phyloP scores from a whole-genome alignment of 2,888 invertebrate species.

The Eurytoma adleriae region DNA sequence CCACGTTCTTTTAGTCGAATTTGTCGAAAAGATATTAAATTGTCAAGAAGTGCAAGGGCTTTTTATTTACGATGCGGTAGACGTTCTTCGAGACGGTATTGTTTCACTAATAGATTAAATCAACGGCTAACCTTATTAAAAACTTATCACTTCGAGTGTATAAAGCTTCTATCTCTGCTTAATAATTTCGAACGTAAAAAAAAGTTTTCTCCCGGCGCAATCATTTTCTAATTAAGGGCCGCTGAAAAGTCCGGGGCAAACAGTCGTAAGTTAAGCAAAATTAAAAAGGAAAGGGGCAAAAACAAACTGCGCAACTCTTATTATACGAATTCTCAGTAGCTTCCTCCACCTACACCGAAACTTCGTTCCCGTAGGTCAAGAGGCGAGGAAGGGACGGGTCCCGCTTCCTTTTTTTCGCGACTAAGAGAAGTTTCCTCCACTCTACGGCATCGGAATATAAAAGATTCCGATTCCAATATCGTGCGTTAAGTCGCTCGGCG shows the following conservation, averaged over 20 bases:
- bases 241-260: slow-evolving; percentile 22
- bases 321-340: slow-evolving; percentile 45
- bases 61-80: no score
- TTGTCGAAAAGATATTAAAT: no score
- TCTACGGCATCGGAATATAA: slow-evolving; percentile 54
- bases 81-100: no score
- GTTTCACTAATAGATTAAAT: no score
- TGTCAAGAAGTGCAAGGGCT: no score
- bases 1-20: no score
- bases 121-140: no score
- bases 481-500: slow-evolving; percentile 56
- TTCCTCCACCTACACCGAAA: slow-evolving; percentile 3
- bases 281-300: slow-evolving; percentile 34
- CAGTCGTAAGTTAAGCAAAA: slow-evolving; percentile 31
- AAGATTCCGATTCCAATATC: slow-evolving; percentile 61
- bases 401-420: slow-evolving; percentile 8
- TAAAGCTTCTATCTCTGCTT: no score
- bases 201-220: not conserved
- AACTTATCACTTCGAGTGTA: no score
- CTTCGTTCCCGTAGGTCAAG: slow-evolving; percentile 9
- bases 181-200: no score
- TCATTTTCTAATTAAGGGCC: not conserved
- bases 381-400: not conserved
- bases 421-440: slow-evolving; percentile 21
- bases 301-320: slow-evolving; percentile 34